Evolutionary conservation across 1,140 invertebrate genomes (phyloP).

Genomic region (Zaprionus nigranus): DNA sequence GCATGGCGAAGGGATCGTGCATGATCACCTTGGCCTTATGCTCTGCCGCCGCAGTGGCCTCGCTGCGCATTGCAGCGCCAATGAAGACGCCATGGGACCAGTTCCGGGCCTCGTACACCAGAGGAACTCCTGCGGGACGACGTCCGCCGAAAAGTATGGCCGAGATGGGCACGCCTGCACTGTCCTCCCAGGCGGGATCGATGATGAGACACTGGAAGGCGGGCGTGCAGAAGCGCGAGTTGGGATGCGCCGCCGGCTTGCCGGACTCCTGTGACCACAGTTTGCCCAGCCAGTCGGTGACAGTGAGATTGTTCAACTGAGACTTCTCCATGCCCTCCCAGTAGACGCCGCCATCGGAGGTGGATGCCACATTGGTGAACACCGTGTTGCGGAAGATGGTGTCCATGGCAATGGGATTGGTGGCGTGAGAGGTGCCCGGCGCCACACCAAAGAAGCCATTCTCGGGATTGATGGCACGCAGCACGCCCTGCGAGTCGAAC

Average conservation of each 20-base stretch:
- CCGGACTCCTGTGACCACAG: slow-evolving; percentile 87
- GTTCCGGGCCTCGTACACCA: slow-evolving; percentile 94
- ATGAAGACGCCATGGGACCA: slow-evolving; percentile 97
- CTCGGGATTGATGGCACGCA: slow-evolving; percentile 97
- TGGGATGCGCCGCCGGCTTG: slow-evolving; percentile 92
- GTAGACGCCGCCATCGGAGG: slow-evolving; percentile 93
- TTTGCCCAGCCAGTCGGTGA: slow-evolving; percentile 91
- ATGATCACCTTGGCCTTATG: slow-evolving; percentile 94
- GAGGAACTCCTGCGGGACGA: slow-evolving; percentile 93
- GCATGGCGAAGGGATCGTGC: slow-evolving; percentile 98
- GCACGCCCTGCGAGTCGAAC: slow-evolving; percentile 93
- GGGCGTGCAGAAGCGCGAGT: slow-evolving; percentile 95
- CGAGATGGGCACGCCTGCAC: slow-evolving; percentile 93
- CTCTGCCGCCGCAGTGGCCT: slow-evolving; percentile 97
- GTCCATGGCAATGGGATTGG: slow-evolving; percentile 97
- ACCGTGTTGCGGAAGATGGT: slow-evolving; percentile 95
- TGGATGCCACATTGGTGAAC: slow-evolving; percentile 97
- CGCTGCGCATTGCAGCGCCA: slow-evolving; percentile 95
- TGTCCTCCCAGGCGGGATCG: slow-evolving; percentile 91
- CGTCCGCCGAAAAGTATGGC: slow-evolving; percentile 97
- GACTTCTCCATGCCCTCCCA: slow-evolving; percentile 96
- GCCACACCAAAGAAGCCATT: slow-evolving; percentile 98
- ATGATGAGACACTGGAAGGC: slow-evolving; percentile 95
- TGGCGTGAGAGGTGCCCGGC: slow-evolving; percentile 94
- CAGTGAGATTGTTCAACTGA: slow-evolving; percentile 85